Conservation (phyloP, 2,113 vertebrate genomes). For the Felis chaus region DNA sequence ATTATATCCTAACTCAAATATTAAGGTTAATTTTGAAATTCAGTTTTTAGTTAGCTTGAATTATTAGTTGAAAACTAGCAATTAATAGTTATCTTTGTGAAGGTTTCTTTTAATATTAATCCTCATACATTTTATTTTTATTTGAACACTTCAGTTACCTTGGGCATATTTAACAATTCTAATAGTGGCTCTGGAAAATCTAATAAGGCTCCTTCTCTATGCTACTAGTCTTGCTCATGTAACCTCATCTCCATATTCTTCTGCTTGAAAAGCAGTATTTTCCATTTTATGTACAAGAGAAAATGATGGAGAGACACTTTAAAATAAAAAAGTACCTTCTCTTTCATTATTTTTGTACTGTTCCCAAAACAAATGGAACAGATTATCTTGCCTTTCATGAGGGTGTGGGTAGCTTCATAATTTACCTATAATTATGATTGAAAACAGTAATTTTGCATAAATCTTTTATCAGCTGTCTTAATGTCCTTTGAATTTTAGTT, state of each 20-base stretch:
- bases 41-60: not conserved
- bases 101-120: not conserved
- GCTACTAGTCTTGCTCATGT: not conserved
- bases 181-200: not conserved
- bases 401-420: not conserved
- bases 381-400: not conserved
- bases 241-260: not conserved
- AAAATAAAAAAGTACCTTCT: not conserved
- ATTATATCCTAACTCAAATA: not conserved
- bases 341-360: not conserved
- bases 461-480: not conserved
- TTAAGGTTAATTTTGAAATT: constrained; percentile 29
- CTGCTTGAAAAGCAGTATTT: not conserved
- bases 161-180: not conserved
- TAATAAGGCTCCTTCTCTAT: not conserved
- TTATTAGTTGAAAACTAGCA: not conserved
- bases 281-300: not conserved
- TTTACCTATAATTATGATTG: not conserved
- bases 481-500: not conserved
- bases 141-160: not conserved
- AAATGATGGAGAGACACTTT: not conserved
- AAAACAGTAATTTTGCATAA: not conserved
- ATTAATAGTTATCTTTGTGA: not conserved
- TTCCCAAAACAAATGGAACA: not conserved
- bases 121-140: not conserved